Base-by-base conservation (phyloP, 1,140 invertebrate genomes). In the Ceratosolen fusciceps region DNA sequence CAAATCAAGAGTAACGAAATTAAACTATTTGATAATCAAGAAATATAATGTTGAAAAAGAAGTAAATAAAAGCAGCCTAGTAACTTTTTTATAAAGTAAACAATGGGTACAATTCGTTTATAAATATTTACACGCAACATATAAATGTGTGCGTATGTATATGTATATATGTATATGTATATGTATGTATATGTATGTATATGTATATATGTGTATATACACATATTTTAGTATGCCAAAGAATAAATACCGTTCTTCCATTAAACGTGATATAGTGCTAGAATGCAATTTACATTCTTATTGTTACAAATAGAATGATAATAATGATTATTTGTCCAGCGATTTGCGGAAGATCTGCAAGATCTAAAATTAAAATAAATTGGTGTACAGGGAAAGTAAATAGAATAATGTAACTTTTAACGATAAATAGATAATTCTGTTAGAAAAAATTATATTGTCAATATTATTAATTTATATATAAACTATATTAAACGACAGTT, bases 211-310 rank as follows among this genome's bases (percentile, higher is more conserved):
- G 24, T 47, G 24, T 60, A 60, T 31, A 60, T 60, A 60, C 16
- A 60, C 8, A 37, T 39, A 39, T 31, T 56, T 52, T 43, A 79
- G 14, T 4, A 74, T 74, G 62, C 77, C 77, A 79, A 79, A 79
- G 77, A 79, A 79, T n/a, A n/a, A n/a, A n/a, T 74, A 58, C 47
- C 60, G 34, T 68, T 79, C 49, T 79, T 29, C 12, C 31, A 54
- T 26, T 74, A 26, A 24, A 68, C 70, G 43, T 54, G 58, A 79
- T 67, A 39, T 67, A 34, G n/a, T 3, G 10, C n/a, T 26, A 47
- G 49, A 31, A 71, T 74, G 24, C n/a, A 39, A 74, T 2, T 68
- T 68, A 68, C 39, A 74, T 79, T 74, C 60, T 74, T 37, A 9
- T 74, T 26, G 29, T 47, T 24, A 43, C 58, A 43, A 43, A 60